Evolutionary conservation across 1,140 invertebrate species (phyloP), one percentile per base, ranked within the genome.

Genomic region (Drosophila albomicans): DNA sequence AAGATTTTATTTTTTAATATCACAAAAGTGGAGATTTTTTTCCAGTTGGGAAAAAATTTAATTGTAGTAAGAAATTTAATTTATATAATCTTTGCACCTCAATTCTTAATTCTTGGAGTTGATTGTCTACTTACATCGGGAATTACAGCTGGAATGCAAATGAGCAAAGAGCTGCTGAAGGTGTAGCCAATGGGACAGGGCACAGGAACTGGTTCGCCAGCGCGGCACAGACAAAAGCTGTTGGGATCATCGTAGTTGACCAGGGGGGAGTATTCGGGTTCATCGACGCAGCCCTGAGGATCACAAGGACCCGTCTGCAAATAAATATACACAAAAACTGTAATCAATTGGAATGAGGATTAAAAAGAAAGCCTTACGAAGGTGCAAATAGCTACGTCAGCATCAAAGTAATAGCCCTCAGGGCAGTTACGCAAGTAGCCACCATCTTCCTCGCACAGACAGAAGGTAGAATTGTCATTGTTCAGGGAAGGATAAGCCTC

Each of bases 131-230:
- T 62, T 51, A 87, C 84, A 46, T 87, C 84, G n/a, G 84, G 61
- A 25, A 58, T 66, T 0, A 45, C 38, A 5, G 52, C 46, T 1
- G 59, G 49, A 0, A 70, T 48, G 30, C 84, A 87, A 0, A 52
- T 1, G 1, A 71, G 35, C 0, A 10, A 0, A 1, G 8, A 1
- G 4, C 3, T 16, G 43, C 70, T 41, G 20, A 87, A 87, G 1
- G 84, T 78, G 16, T 84, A 87, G 35, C 84, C 84, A 51, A 78
- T 67, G 20, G 82, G 75, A 4, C 91, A 91, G 15, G 75, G 58
- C 3, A 85, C 79, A 8, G 82, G 8, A 1, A 64, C 15, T 5
- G 79, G 75, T 8, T 79, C 32, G 3, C 59, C 66, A 10, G 65
- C 79, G 11, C 81, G 74, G 32, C 91, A 91, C 8, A 85, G 3